Evolutionary conservation across 2,888 invertebrate genomes (phyloP).

Genomic region (Drosophila anceps): DNA sequence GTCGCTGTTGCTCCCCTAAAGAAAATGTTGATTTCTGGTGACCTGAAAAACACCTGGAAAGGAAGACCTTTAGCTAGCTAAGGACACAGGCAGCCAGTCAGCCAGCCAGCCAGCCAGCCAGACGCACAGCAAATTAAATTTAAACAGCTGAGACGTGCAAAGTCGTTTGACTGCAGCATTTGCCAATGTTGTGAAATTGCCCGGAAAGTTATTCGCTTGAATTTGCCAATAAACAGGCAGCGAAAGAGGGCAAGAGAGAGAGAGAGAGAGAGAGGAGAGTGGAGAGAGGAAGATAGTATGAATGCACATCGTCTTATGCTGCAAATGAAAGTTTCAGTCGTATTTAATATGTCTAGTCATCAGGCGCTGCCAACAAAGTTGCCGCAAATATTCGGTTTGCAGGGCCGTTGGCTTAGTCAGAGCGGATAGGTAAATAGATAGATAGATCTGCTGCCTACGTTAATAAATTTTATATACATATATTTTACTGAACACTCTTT

Average conservation of each 20-base stretch:
- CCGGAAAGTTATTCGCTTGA: conserved; percentile 47
- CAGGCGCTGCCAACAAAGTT: conserved; percentile 28
- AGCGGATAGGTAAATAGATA: neutral
- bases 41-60: conserved; percentile 64
- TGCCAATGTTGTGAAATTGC: conserved; percentile 48
- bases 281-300: neutral
- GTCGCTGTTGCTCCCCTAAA: conserved; percentile 12
- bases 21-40: conserved; percentile 75
- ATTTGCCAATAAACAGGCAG: conserved; percentile 51
- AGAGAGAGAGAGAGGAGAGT: neutral
- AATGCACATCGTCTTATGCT: conserved; percentile 13
- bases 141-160: conserved; percentile 74
- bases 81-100: neutral
- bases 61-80: conserved; percentile 21
- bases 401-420: neutral
- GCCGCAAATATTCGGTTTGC: conserved; percentile 10
- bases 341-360: conserved; percentile 34
- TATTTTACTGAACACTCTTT: conserved; percentile 11
- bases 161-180: conserved; percentile 48
- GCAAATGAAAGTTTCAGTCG: conserved; percentile 40
- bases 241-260: neutral
- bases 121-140: conserved; percentile 73
- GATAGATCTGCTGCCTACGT: neutral
- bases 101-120: conserved; percentile 1
- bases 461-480: conserved; percentile 23